Evolutionary conservation across 2,797 vertebrate genomes (phyloP).

Genomic region (Lagodon rhomboides): DNA sequence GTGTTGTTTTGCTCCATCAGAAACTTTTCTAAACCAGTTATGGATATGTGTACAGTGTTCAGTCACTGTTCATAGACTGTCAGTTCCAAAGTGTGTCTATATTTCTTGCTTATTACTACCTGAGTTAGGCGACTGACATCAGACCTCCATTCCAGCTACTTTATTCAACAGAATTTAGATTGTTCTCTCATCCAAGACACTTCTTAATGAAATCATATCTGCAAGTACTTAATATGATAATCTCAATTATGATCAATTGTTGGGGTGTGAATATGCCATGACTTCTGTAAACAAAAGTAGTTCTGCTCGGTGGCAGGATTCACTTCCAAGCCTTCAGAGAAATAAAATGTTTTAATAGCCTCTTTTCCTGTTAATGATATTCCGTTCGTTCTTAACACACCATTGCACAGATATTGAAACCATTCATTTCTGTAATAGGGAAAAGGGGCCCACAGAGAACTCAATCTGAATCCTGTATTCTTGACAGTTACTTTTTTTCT

Average conservation of each 20-base stretch:
- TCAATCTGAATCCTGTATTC: conserved; percentile 77
- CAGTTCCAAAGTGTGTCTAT: not conserved
- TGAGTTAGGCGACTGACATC: conserved; percentile 17
- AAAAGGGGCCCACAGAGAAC: conserved; percentile 80
- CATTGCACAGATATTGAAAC: conserved; percentile 94
- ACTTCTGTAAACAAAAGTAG: conserved; percentile 82
- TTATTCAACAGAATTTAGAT: conserved; percentile 68
- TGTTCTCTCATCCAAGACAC: conserved; percentile 76
- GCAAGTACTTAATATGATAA: conserved; percentile 85
- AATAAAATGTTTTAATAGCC: conserved; percentile 90
- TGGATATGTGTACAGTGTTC: not conserved
- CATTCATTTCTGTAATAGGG: conserved; percentile 93
- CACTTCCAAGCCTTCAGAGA: conserved; percentile 83
- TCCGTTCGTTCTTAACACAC: conserved; percentile 91
- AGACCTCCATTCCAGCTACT: conserved; percentile 52
- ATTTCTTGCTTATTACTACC: conserved; percentile 8
- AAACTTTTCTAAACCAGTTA: not conserved
- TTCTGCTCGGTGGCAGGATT: conserved; percentile 85
- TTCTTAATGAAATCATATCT: conserved; percentile 81
- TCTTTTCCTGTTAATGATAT: conserved; percentile 92
- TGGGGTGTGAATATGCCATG: conserved; percentile 77
- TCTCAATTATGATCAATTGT: conserved; percentile 84
- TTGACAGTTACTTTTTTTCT: conserved; percentile 77
- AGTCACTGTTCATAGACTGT: not conserved
- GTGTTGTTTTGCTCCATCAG: not conserved